Percentiles rank a stretch among this genome's conserved stretches.
These are phyloP conservation scores for Ditula angustiorana DNA, from an alignment of 2,888 invertebrate species.

Conservation along the genomic window DNA sequence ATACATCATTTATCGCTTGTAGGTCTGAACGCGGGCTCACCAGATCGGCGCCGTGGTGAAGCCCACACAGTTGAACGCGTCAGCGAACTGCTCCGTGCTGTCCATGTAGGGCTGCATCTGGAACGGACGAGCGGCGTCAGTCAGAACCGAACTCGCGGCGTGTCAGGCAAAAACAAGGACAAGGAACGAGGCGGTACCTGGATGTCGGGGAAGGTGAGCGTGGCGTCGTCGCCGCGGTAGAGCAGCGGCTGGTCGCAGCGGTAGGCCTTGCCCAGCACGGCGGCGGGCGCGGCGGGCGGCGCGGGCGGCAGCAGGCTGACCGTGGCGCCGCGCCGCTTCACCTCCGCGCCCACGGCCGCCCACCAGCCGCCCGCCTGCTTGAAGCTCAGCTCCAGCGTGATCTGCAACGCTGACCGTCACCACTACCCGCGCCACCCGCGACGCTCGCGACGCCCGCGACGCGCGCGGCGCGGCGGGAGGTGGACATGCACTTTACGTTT, in stretches of 20 bases:
- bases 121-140: slow-evolving; percentile 36
- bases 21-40: slow-evolving; percentile 60
- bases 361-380: slow-evolving; percentile 81
- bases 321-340: slow-evolving; percentile 76
- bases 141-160: too few relatives aligned
- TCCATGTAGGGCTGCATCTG: slow-evolving; percentile 85
- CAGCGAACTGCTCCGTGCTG: slow-evolving; percentile 86
- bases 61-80: slow-evolving; percentile 95
- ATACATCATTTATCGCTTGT: background rate
- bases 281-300: slow-evolving; percentile 75
- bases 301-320: slow-evolving; percentile 64
- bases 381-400: slow-evolving; percentile 85
- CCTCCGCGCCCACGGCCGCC: slow-evolving; percentile 84
- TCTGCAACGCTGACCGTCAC: slow-evolving; percentile 58
- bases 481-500: too few relatives aligned
- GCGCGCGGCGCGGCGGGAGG: too few relatives aligned
- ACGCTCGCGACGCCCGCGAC: too few relatives aligned
- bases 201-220: slow-evolving; percentile 78
- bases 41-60: slow-evolving; percentile 97
- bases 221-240: slow-evolving; percentile 78
- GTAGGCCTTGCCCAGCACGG: slow-evolving; percentile 84
- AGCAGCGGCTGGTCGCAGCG: slow-evolving; percentile 81
- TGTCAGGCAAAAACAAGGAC: too few relatives aligned
- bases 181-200: slow-evolving; percentile 65
- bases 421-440: background rate